Base-by-base conservation (phyloP, 2,888 invertebrate genomes). In the Andrena minutula region DNA sequence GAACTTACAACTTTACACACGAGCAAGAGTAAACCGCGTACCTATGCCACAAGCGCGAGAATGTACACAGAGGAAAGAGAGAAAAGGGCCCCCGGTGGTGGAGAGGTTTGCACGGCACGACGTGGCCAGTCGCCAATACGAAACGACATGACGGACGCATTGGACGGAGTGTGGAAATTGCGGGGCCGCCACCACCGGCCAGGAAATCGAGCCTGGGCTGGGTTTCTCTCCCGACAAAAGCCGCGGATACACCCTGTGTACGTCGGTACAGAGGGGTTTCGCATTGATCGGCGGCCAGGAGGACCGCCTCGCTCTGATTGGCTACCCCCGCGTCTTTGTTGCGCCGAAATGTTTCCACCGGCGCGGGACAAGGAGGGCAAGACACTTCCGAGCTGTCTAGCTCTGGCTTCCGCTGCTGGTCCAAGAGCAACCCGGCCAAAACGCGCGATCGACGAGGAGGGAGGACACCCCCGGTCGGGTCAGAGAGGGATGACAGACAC, bases 261-360 rank as follows among this genome's bases (percentile, higher is more conserved):
- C 82, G 92, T 93, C 91, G 92, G 92, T 93, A 93, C 89, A 91
- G 90, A 90, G 92, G 93, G 86, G 89, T 87, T 92, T 86, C 92
- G 90, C 93, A 93, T 94, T 92, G 93, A 93, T 93, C 93, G 93
- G 91, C 91, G 89, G 87, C 87, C 84, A 88, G 87, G 84, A 85
- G 88, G 88, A 88, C 87, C 90, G 92, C 91, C 86, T 79, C 69
- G 77, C 89, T 90, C 90, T 83, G 90, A 93, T 93, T 93, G 93
- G 93, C 88, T 88, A 82, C 86, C 82, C 85, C 71, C 72, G 88
- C 89, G 90, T 91, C 89, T 90, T 89, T 85, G 78, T 87, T 84
- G 47, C 63, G 12, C 58, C 12, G 12, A 65, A 56, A 49, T 69
- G 64, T 74, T 65, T 41, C 56, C 32, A n/a, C 20, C n/a, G 32